Evolutionary conservation across 1,140 invertebrate genomes (phyloP), one percentile per base, ranked within the genome.

Genomic region (Chlorops oryzae): DNA sequence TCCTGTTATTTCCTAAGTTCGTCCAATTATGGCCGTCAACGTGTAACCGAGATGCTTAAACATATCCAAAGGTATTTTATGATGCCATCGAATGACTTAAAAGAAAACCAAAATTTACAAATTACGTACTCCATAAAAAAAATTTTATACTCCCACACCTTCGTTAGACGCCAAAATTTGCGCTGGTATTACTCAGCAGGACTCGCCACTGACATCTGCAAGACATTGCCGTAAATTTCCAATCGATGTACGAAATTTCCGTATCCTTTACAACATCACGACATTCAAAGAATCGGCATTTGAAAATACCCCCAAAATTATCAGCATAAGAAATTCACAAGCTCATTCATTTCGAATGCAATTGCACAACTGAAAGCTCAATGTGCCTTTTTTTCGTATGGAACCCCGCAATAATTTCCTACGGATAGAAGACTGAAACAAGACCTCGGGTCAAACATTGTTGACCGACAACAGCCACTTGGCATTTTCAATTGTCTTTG

Each of bases 1-100:
- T 55, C 13, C 45, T 55, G 4, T 51, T 49, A 28, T 55, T 55
- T 15, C 25, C 24, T 12, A 55, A 27, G 13, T 55, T 51, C 35
- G 0, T 25, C n/a, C 1, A 45, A 32, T 44, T n/a, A 55, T 55
- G 13, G 40, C 45, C 1, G 41, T 45, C 1, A 55, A 25, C 6
- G 48, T 18, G 15, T 48, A 46, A 40, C 50, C 50, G 7, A 55
- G 27, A 20, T 52, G 24, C n/a, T 32, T 23, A 45, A 51, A 55
- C 2, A 27, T 39, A 3, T 43, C 41, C 6, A 25, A 5, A 15
- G 54, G 50, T 41, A 55, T 47, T 37, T 45, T 48, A 12, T 55
- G 5, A 52, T 34, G 20, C 46, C 32, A 37, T 44, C 51, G 34
- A 53, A 53, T 20, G 28, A 23, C 51, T 53, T n/a, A 0, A 44